Evolutionary conservation across 2,888 invertebrate genomes (phyloP), one percentile per base, ranked within the genome.

Genomic region (Rhingia campestris): DNA sequence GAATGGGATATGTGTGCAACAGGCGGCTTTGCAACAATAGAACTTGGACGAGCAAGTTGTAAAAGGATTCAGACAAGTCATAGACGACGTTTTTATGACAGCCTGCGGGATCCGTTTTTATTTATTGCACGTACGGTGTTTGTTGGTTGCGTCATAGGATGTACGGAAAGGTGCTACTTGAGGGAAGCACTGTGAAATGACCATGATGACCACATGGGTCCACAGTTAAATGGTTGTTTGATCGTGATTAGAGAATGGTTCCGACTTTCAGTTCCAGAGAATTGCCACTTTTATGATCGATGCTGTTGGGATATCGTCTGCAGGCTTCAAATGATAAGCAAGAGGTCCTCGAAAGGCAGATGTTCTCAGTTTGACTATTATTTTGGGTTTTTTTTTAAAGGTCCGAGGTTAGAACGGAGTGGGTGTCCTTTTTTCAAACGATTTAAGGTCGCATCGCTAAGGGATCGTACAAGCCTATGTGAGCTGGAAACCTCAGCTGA

Each of bases 41-140:
- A 54, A 9, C n/a, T 41, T 12, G 32, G 33, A 59, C 22, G 56
- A 49, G 61, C 69, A 56, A 59, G 53, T 76, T 67, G 63, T 54
- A 74, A 67, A 80, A 74, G 76, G 69, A 58, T 77, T 63, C 76
- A 73, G 22, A 80, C 66, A 73, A 73, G 69, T 77, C 39, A 33
- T 54, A 53, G 9, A 63, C 41, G 66, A 37, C 37, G 33, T 41
- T 64, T 54, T 43, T 51, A 41, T 75, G 59, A 22, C 22, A 10
- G 37, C 5, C 58, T 64, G 22, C 51, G 45, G 59, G 66, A 59
- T 66, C 22, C 22, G 22, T 43, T 67, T 59, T 37, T 76, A 47
- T 76, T 61, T 39, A 63, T 63, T 22, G 22, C 76, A 77, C 76
- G 76, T 66, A 61, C 54, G 12, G 35, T 59, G 9, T 56, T 41